Evolutionary conservation across 2,113 vertebrate species (phyloP).

Genomic region (Cyprinodon variegatus): DNA sequence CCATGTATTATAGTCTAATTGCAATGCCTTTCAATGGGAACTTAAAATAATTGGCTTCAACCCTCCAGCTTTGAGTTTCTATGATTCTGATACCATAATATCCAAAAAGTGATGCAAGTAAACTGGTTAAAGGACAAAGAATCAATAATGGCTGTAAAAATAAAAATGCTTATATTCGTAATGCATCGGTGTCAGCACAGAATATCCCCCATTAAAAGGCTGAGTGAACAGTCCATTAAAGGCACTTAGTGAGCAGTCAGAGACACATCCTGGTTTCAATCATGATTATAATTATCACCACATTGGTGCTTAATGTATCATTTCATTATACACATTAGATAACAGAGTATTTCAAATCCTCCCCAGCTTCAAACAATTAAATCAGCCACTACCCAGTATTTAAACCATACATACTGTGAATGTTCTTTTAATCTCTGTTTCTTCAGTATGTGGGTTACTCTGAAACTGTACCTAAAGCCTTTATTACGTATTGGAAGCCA

Average conservation of each 20-base stretch:
- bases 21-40: neutral
- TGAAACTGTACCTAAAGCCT: neutral
- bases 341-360: neutral
- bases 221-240: constrained; percentile 26
- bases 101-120: neutral
- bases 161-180: neutral
- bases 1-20: neutral
- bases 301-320: constrained; percentile 10
- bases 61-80: neutral
- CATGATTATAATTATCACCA: constrained; percentile 11
- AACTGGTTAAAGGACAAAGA: neutral
- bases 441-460: too few relatives aligned
- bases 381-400: neutral
- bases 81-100: too few relatives aligned
- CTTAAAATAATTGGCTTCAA: neutral
- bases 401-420: neutral
- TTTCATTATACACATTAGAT: neutral
- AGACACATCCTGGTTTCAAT: neutral
- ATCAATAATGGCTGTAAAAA: neutral
- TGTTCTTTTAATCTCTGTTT: neutral
- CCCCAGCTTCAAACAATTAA: neutral
- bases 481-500: neutral
- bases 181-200: neutral
- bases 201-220: constrained; percentile 1
- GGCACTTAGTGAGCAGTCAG: constrained; percentile 19